These are phyloP conservation scores for Atherix ibis DNA, from an alignment of 2,888 invertebrate species.

Conservation along the genomic window DNA sequence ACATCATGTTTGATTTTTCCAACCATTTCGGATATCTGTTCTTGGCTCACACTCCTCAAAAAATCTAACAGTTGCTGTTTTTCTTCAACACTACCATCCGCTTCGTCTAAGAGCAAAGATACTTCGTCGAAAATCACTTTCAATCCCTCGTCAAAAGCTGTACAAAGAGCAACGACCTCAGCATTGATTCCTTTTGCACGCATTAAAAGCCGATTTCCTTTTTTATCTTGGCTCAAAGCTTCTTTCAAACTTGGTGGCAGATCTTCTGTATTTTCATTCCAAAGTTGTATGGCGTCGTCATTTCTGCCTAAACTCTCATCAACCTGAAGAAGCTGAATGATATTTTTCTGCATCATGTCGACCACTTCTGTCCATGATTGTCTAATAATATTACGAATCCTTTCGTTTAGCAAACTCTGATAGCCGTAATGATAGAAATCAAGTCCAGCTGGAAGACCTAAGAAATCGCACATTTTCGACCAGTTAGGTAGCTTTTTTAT, in stretches of 20 bases:
- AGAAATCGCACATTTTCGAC: conserved; percentile 42
- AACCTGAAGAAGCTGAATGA: conserved; percentile 28
- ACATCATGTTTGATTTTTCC: conserved; percentile 19
- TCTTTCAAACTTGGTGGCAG: conserved; percentile 34
- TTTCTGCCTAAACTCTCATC: conserved; percentile 19
- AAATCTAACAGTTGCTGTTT: conserved; percentile 24
- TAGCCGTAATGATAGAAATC: conserved; percentile 60
- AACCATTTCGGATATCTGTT: conserved; percentile 22
- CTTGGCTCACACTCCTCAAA: conserved; percentile 22
- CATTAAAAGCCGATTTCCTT: conserved; percentile 40
- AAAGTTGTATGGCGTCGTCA: too few relatives aligned
- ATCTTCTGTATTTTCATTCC: conserved; percentile 50
- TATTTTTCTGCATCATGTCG: conserved; percentile 24
- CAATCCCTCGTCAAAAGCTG: conserved; percentile 44
- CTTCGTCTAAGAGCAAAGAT: conserved; percentile 39
- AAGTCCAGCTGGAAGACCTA: conserved; percentile 38
- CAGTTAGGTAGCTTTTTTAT: conserved; percentile 47
- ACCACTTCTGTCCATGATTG: conserved; percentile 33
- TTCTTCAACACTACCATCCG: conserved; percentile 20
- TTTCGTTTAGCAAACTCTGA: conserved; percentile 52
- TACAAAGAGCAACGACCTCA: conserved; percentile 53
- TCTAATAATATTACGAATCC: conserved; percentile 46
- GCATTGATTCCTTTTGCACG: conserved; percentile 68
- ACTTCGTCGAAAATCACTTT: conserved; percentile 52
- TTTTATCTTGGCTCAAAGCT: conserved; percentile 25